These are phyloP conservation scores for Drosophila fulvimacula DNA, from an alignment of 2,888 invertebrate species.

Conservation along the genomic window DNA sequence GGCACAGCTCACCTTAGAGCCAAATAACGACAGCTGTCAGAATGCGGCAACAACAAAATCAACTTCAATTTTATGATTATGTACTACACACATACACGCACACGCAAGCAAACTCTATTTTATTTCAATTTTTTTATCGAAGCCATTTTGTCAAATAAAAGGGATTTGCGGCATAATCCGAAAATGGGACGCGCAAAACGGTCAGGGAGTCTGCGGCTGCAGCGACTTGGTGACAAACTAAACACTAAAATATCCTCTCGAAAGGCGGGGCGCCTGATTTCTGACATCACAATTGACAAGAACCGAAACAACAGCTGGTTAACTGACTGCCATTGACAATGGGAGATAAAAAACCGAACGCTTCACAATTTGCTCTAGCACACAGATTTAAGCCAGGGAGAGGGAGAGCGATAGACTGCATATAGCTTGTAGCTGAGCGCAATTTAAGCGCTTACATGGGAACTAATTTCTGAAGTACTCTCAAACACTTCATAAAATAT, in stretches of 20 bases:
- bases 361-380: constrained; percentile 61
- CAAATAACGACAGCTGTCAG: constrained; percentile 64
- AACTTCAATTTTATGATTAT: constrained; percentile 68
- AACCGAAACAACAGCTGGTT: constrained; percentile 67
- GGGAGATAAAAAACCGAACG: constrained; percentile 40
- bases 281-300: constrained; percentile 79
- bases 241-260: constrained; percentile 38
- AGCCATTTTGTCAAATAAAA: constrained; percentile 78
- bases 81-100: constrained; percentile 11
- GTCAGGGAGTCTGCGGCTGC: constrained; percentile 50
- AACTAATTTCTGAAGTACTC: constrained; percentile 84
- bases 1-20: constrained; percentile 34
- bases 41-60: constrained; percentile 63
- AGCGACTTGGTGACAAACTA: constrained; percentile 59
- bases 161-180: constrained; percentile 74
- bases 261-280: constrained; percentile 61
- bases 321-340: constrained; percentile 54
- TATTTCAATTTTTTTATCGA: constrained; percentile 58
- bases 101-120: constrained; percentile 11
- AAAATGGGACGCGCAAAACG: constrained; percentile 61
- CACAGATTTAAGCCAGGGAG: constrained; percentile 53
- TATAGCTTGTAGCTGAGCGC: constrained; percentile 25
- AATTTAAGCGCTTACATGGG: constrained; percentile 81
- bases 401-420: constrained; percentile 19
- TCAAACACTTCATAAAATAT: constrained; percentile 82